Evolutionary conservation across 2,113 vertebrate genomes (phyloP).

Genomic region (Psammodynastes pulverulentus): DNA sequence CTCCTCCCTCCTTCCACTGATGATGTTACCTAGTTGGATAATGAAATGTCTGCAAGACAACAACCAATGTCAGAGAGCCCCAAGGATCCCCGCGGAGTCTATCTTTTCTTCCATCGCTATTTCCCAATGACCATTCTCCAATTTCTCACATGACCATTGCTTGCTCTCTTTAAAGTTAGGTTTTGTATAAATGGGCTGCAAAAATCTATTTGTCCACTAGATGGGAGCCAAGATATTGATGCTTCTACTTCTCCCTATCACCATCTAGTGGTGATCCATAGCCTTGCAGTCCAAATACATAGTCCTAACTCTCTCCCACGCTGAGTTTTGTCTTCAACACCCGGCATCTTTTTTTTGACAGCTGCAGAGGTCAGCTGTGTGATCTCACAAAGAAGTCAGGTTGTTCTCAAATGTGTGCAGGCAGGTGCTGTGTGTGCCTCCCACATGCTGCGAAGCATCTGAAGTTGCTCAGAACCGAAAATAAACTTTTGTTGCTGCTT

Average conservation of each 20-base stretch:
- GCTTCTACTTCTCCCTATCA: neutral
- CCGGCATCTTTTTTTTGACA: neutral
- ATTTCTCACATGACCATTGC: neutral
- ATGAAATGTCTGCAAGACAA: neutral
- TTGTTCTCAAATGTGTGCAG: neutral
- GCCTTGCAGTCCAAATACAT: neutral
- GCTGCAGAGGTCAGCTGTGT: neutral
- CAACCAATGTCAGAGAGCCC: neutral
- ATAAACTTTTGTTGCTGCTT: neutral
- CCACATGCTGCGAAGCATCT: neutral
- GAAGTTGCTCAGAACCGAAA: neutral
- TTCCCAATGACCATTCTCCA: neutral
- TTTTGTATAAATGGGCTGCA: neutral
- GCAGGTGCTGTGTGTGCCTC: neutral
- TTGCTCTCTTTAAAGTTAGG: neutral
- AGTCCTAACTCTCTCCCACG: neutral
- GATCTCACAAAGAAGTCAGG: neutral
- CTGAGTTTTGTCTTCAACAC: neutral
- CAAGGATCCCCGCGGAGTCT: neutral
- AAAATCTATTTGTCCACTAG: neutral
- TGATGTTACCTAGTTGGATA: neutral
- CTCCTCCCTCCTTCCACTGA: neutral
- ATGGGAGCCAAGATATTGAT: neutral
- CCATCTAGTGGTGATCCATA: neutral
- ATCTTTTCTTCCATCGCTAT: neutral